phyloP scores from a whole-genome alignment of 2,113 vertebrate genomes.

The Atlantisia rogersi region DNA sequence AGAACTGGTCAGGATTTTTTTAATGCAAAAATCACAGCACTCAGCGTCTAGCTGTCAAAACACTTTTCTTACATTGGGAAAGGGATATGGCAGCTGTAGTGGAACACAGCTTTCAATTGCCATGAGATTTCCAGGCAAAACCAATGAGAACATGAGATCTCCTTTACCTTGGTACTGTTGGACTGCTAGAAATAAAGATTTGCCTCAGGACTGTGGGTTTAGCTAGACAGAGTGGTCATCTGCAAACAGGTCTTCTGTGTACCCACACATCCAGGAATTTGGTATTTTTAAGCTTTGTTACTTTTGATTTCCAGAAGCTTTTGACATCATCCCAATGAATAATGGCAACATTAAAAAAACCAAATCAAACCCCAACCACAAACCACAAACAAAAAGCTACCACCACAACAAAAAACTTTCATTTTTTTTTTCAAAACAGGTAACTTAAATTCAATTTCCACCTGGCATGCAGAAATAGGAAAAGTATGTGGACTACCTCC shows the following conservation, averaged over 20 bases:
- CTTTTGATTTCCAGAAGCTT: background rate
- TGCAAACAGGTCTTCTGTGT: background rate
- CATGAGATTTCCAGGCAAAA: background rate
- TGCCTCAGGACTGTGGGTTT: background rate
- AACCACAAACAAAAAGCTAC: accelerated
- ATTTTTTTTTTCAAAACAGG: background rate
- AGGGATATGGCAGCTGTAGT: background rate
- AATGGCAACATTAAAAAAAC: background rate
- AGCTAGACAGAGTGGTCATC: background rate
- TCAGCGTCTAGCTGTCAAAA: background rate
- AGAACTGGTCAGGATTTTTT: background rate
- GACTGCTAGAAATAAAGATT: background rate
- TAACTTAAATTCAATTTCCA: background rate
- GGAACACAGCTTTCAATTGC: background rate
- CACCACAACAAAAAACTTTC: background rate
- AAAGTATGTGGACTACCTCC: background rate
- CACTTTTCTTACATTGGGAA: background rate
- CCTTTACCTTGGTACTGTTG: background rate
- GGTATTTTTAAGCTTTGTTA: background rate
- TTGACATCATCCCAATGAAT: background rate
- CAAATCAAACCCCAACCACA: no score
- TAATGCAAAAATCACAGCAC: background rate
- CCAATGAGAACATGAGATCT: background rate
- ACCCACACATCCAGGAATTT: accelerated
- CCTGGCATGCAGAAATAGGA: background rate